Evolutionary conservation across 2,888 invertebrate species (phyloP), one percentile per base, ranked within the genome.

Genomic region (Caenorhabditis sp.): DNA sequence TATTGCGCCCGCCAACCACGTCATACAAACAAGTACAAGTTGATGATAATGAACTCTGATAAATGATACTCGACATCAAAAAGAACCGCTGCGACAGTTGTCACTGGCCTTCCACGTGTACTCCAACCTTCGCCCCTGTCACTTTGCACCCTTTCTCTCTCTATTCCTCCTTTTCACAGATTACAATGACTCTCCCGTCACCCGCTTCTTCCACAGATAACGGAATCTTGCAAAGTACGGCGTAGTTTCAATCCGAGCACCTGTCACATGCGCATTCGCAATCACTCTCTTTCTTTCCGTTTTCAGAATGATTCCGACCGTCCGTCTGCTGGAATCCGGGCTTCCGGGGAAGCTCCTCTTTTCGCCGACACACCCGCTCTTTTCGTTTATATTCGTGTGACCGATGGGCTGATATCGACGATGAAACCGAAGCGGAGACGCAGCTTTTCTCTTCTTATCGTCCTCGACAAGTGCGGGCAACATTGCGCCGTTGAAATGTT

Each of bases 71-170:
- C n/a, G n/a, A n/a, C n/a, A n/a, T n/a, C n/a, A n/a, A n/a, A n/a
- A n/a, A n/a, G n/a, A n/a, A n/a, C 30, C 6, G 30, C 4, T 35
- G 6, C 43, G 70, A 41, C 70, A 70, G 59, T 59, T 70, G 70
- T 53, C 68, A 68, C 30, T 52, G n/a, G n/a, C n/a, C 13, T 48
- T 24, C 70, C 70, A 59, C 70, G 70, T 53, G 52, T 53, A 50
- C 58, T 68, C 22, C 59, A 41, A 32, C 68, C 58, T 56, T 66
- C 50, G 56, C 56, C 58, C 50, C 56, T 48, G 17, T 66, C 66
- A 39, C 26, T 46, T 48, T 26, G 30, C 66, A 50, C 43, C 20
- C 45, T 41, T 50, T n/a, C n/a, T 24, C 9, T 35, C 43, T n/a
- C 13, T 39, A 11, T 48, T n/a, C 26, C 20, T 50, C 13, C 41